Evolutionary conservation across 2,888 invertebrate genomes (phyloP), one percentile per base, ranked within the genome.

Genomic region (Tenthredo livida): DNA sequence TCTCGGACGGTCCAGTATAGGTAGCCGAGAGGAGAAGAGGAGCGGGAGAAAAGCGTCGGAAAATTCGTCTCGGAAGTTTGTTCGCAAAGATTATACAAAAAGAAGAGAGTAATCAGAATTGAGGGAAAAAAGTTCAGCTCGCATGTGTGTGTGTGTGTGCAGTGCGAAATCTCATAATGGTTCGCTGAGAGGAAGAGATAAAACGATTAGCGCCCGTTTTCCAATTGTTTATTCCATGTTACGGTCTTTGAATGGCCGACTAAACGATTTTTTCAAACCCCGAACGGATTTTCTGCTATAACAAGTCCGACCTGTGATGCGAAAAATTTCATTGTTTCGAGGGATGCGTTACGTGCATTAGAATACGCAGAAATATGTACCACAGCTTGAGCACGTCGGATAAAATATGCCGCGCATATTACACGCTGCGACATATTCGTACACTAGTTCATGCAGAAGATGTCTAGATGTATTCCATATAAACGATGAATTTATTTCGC

Each of bases 121-220:
- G 0, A 12, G 43, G 43, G 43, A 43, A 43, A 43, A 12, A 43
- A 12, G 12, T 2, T 43, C 43, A 10, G 43, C 43, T 43, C 43
- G 2, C 2, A 40, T 9, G 43, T 10, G 43, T 47, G 47, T 15
- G 47, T 37, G 37, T 7, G 37, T 15, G 47, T n/a, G n/a, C n/a
- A n/a, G n/a, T n/a, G n/a, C n/a, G 15, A 15, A 33, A 67, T 29
- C 37, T 7, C 15, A 67, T 33, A 7, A 67, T 67, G 21, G 25
- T 10, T 37, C 17, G 43, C 65, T 72, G 73, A 84, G 58, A 75
- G 73, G 47, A 73, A 47, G 77, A 65, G 75, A 83, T 78, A 83
- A 85, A 70, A 43, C 75, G 77, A 75, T 70, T 78, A 77, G 43
- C 83, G 77, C 61, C 67, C 50, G 25, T 37, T 50, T 61, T 67